Conservation (phyloP, 2,888 invertebrate genomes). For the Oxycera nigricornis region DNA sequence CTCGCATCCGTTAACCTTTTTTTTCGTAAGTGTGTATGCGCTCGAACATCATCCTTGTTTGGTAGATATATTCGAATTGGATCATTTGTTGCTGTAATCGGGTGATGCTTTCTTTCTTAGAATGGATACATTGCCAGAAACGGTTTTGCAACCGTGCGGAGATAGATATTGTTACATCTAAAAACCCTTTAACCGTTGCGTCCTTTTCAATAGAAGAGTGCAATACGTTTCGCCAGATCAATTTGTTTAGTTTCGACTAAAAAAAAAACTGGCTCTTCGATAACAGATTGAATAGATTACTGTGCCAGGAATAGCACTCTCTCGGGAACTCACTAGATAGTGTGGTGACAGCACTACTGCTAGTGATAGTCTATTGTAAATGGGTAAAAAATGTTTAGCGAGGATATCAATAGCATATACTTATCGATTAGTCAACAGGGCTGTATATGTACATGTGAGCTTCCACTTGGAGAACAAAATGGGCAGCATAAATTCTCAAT, state of each 20-base stretch:
- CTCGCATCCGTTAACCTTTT: too few relatives aligned
- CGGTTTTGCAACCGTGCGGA: too few relatives aligned
- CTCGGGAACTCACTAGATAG: too few relatives aligned
- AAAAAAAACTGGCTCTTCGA: slow-evolving; percentile 20
- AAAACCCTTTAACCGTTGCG: background rate
- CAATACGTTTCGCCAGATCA: slow-evolving; percentile 42
- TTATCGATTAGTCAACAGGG: too few relatives aligned
- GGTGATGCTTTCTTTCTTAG: background rate
- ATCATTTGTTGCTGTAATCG: slow-evolving; percentile 10
- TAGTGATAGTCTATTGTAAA: background rate
- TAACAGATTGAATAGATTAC: slow-evolving; percentile 25
- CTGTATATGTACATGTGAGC: too few relatives aligned
- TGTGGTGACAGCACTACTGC: background rate
- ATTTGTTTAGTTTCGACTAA: slow-evolving; percentile 31
- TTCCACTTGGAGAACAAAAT: too few relatives aligned
- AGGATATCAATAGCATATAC: slow-evolving; percentile 3
- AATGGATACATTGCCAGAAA: too few relatives aligned
- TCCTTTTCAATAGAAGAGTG: slow-evolving; percentile 26
- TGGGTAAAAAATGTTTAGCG: background rate
- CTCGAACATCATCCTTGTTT: too few relatives aligned
- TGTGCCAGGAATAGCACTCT: background rate
- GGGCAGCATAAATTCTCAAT: too few relatives aligned
- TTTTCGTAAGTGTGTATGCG: too few relatives aligned
- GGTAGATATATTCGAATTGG: too few relatives aligned
- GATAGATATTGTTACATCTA: too few relatives aligned